These are phyloP conservation scores for Euphydryas editha DNA, from an alignment of 2,888 invertebrate genomes.

Conservation along the genomic window DNA sequence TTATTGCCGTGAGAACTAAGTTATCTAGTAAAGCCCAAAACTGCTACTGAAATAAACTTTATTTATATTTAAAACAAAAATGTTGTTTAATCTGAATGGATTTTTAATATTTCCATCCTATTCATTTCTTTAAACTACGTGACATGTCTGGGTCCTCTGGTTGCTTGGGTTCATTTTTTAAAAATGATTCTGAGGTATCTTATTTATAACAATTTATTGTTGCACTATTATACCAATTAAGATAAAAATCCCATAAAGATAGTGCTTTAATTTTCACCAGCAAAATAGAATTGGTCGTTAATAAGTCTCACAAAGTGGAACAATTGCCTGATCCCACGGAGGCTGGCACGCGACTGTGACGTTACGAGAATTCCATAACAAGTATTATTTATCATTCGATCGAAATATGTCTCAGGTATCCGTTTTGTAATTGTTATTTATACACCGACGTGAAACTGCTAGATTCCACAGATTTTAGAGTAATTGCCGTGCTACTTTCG, in stretches of 20 bases:
- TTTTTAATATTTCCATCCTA: no score
- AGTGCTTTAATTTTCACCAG: constrained; percentile 6
- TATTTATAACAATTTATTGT: neutral
- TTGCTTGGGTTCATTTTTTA: no score
- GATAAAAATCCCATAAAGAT: constrained; percentile 6
- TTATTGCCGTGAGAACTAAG: neutral
- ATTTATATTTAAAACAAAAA: no score
- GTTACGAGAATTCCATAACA: constrained; percentile 38
- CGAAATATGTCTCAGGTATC: constrained; percentile 32
- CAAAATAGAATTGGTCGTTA: constrained; percentile 20
- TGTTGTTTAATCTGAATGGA: no score
- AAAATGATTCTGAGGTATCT: no score
- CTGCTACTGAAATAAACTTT: neutral
- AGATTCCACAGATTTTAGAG: constrained; percentile 24
- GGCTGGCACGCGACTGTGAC: constrained; percentile 48
- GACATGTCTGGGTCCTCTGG: no score
- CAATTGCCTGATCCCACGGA: constrained; percentile 47
- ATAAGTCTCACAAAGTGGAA: constrained; percentile 27
- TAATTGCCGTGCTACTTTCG: constrained; percentile 22
- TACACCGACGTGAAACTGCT: constrained; percentile 17
- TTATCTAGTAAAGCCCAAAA: neutral
- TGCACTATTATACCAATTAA: neutral
- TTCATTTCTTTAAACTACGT: no score
- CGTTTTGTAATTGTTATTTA: constrained; percentile 38
- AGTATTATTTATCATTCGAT: constrained; percentile 36